Base-by-base conservation (phyloP, 2,797 vertebrate species). In the Percopsis omiscomaycus region DNA sequence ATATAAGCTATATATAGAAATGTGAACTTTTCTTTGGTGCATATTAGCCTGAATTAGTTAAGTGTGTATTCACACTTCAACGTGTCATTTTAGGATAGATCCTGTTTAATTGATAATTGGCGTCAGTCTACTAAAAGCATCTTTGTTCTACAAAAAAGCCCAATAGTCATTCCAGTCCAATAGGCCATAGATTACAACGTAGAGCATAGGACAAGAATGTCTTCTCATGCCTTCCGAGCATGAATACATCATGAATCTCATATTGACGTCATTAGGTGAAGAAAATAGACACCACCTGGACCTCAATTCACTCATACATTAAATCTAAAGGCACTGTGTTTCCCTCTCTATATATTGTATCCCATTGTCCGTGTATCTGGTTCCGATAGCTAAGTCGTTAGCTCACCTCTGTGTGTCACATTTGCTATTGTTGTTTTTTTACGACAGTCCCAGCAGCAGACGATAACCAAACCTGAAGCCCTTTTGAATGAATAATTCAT, bases 211-310 rank as follows among this genome's bases (percentile, higher is more conserved):
- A 54, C 53, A 69, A 29, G 46, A 61, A n/a, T 46, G 63, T 70
- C 78, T 69, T 74, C 72, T 76, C 75, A 70, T 59, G 62, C 51
- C 59, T 65, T 59, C 77, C 63, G 62, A 66, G 52, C 59, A 10
- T 45, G n/a, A 71, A 53, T 53, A 58, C 48, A 68, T 73, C 61
- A 73, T 67, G 45, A 84, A 76, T 37, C 32, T 37, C 8, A 37
- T 37, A 37, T 37, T 37, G 32, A 37, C 3, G 32, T 37, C 3
- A 37, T 37, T 37, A 5, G 32, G 32, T 37, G 50, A 22, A 57
- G 49, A 69, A 55, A 22, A 32, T n/a, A 59, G 37, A 51, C 59
- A 66, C 61, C 64, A 71, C 64, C 71, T 72, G 60, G 52, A 67
- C 55, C 68, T 74, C 56, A 80, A 74, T 74, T 12, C 69, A 55